Conservation (phyloP, 2,797 vertebrate species). For the Zenarchopterus dispar region DNA sequence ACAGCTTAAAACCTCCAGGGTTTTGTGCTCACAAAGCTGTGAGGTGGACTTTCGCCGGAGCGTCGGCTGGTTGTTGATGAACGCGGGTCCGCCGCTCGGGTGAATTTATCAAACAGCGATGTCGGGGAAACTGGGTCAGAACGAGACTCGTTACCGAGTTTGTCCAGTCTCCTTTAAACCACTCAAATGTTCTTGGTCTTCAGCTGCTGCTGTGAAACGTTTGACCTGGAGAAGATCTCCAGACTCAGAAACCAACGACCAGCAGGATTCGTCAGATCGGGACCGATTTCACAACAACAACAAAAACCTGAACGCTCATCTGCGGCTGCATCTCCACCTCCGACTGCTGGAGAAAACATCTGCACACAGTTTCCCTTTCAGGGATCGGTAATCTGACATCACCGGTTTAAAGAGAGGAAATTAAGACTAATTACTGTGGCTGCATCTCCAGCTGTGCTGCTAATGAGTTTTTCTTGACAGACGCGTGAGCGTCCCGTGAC, state of each 20-base stretch:
- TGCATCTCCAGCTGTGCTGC: background rate
- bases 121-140: too few relatives aligned
- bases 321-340: background rate
- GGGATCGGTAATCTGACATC: background rate
- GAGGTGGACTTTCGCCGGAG: too few relatives aligned
- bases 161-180: too few relatives aligned
- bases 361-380: too few relatives aligned
- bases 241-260: slow-evolving; percentile 3
- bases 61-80: too few relatives aligned
- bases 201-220: background rate
- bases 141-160: too few relatives aligned
- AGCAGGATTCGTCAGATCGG: slow-evolving; percentile 14
- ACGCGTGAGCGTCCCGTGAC: background rate
- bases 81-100: too few relatives aligned
- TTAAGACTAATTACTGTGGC: background rate
- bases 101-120: too few relatives aligned
- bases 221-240: slow-evolving; percentile 9
- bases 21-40: background rate
- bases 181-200: background rate
- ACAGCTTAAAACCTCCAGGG: background rate
- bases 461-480: background rate
- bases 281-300: slow-evolving; percentile 35
- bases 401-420: background rate
- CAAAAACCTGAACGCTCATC: slow-evolving; percentile 3
- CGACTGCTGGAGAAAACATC: background rate